Evolutionary conservation across 2,113 vertebrate species (phyloP).

Genomic region (Euleptes europaea): DNA sequence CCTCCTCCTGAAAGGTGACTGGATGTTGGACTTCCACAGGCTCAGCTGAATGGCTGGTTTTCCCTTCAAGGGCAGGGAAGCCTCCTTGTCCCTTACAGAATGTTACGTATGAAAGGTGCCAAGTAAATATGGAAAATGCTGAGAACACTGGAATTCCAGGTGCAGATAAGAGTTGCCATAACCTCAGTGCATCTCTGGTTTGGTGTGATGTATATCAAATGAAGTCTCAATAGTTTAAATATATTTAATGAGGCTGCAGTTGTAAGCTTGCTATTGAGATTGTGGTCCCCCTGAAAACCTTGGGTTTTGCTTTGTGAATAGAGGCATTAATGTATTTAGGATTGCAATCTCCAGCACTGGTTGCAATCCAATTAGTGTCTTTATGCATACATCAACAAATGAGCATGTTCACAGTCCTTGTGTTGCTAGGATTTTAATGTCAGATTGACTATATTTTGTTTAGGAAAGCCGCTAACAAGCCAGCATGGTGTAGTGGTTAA

Average conservation of each 20-base stretch:
- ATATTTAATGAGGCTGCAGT: background rate
- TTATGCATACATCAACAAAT: background rate
- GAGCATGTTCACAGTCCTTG: background rate
- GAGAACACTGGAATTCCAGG: too few species aligned
- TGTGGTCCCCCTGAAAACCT: background rate
- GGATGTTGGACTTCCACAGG: too few species aligned
- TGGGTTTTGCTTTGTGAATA: background rate
- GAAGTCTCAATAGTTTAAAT: background rate
- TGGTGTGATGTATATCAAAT: background rate
- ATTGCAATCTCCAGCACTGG: background rate
- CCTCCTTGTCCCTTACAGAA: too few species aligned
- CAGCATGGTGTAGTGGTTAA: too few species aligned
- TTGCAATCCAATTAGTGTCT: background rate
- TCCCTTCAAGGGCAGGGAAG: too few species aligned
- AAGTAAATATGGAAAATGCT: background rate
- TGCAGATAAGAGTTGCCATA: too few species aligned
- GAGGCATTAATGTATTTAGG: background rate
- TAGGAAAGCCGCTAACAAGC: too few species aligned
- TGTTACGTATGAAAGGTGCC: too few species aligned
- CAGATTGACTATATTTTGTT: too few species aligned
- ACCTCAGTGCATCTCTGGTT: too few species aligned
- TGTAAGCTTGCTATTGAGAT: background rate
- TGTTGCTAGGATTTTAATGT: background rate
- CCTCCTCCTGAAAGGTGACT: too few species aligned
- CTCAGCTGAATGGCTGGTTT: too few species aligned